Evolutionary conservation across 2,113 vertebrate species (phyloP), one percentile per base, ranked within the genome.

Genomic region (Myotis davidii): DNA sequence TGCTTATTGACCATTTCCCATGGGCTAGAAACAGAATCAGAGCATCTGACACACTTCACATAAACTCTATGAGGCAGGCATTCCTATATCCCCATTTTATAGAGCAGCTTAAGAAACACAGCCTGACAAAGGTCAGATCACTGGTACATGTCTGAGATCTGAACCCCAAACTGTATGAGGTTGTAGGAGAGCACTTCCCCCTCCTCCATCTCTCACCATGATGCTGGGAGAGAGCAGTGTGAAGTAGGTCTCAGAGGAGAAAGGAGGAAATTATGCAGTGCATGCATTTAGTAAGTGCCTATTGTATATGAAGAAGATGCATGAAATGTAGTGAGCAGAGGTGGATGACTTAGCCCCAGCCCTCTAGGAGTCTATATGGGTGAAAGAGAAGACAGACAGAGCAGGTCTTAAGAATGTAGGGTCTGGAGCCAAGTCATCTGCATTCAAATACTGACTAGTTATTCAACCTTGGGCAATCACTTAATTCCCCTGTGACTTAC

Each of bases 201-300:
- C n/a, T 29, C 34, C 20, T 34, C 67, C n/a, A 52, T 39, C 73
- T 72, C 50, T 17, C 5, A 34, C 25, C 9, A 12, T 12, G 11
- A 54, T 25, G 27, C 18, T 61, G 85, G 54, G 48, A 70, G 11
- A 45, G 48, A 34, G 20, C 0, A 11, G 32, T 20, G 16, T 14
- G 27, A 50, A 20, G 14, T 3, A 54, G 52, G 76, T 14, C 12
- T 13, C 39, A 29, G 37, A 88, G 32, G 12, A 61, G 34, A 52
- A 39, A 34, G 3, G 34, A 54, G 50, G 42, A 42, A 4, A 6
- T 3, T 20, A 23, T 0, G 1, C n/a, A 29, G 11, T 0, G 0
- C 5, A 0, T 6, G 34, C 83, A 42, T n/a, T 50, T 13, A 52
- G 25, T 11, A 11, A 69, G 73, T 18, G 6, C 17, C 56, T 29